Percentiles rank a stretch among this genome's conserved stretches.
Evolutionary conservation across 2,113 vertebrate species (phyloP).

Genomic region (Todiramphus saurophagus): DNA sequence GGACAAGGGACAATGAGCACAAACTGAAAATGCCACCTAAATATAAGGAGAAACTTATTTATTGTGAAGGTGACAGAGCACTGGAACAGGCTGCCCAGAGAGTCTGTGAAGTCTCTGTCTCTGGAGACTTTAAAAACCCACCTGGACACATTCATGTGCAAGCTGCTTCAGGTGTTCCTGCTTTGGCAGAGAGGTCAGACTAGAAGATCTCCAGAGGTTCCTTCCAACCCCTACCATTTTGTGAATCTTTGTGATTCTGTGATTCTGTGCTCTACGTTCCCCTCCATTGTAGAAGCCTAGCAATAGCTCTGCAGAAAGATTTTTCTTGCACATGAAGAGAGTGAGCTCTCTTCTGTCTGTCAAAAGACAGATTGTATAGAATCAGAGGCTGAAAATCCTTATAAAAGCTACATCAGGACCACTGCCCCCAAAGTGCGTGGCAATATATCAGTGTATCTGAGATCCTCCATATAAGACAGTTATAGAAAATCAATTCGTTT

Average conservation of each 20-base stretch:
- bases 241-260: too few species aligned
- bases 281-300: neutral
- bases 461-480: neutral
- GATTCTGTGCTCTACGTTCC: too few species aligned
- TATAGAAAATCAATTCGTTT: neutral
- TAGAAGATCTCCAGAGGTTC: too few species aligned
- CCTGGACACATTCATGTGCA: too few species aligned
- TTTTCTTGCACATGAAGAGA: neutral
- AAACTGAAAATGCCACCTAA: neutral
- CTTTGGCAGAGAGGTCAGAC: too few species aligned
- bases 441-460: fast-evolving
- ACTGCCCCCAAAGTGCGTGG: neutral
- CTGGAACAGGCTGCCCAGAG: neutral
- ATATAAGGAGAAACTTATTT: neutral
- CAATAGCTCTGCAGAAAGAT: neutral
- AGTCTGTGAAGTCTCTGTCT: too few species aligned
- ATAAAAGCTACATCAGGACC: neutral
- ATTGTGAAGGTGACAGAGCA: neutral
- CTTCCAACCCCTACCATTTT: too few species aligned
- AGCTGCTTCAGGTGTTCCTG: too few species aligned
- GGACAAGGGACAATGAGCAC: neutral
- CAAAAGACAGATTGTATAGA: neutral
- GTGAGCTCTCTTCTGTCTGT: neutral
- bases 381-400: neutral
- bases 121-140: too few species aligned